phyloP scores from a whole-genome alignment of 2,888 invertebrate genomes.

The Netelia inedita region DNA sequence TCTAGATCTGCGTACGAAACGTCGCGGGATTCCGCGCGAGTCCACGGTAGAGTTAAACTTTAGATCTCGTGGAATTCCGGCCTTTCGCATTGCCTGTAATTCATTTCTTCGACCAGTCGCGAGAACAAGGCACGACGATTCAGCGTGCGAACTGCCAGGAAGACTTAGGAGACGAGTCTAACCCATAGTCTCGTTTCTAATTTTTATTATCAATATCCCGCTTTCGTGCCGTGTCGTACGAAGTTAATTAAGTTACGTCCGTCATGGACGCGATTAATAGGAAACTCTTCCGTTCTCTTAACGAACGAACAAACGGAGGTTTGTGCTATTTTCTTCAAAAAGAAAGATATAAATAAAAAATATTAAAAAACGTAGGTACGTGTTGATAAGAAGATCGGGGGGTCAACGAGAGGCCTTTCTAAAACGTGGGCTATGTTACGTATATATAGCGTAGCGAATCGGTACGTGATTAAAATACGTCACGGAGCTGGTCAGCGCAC shows the following conservation, averaged over 20 bases:
- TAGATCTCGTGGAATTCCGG: conserved; percentile 59
- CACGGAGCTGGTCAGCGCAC: conserved; percentile 37
- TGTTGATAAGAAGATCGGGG: conserved; percentile 46
- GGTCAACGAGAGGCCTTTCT: conserved; percentile 34
- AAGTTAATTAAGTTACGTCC: too few species aligned
- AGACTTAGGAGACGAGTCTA: conserved; percentile 3
- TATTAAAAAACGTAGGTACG: conserved; percentile 30
- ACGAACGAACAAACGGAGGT: too few species aligned
- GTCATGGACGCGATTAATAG: too few species aligned
- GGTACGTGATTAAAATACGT: conserved; percentile 63
- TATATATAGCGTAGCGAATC: conserved; percentile 34
- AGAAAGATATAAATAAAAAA: neutral
- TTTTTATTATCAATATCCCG: too few species aligned
- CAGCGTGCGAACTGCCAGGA: too few species aligned
- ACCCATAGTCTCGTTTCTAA: too few species aligned
- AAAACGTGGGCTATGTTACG: conserved; percentile 33
- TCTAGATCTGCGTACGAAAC: conserved; percentile 28
- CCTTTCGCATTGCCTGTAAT: conserved; percentile 17
- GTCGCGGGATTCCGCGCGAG: conserved; percentile 51
- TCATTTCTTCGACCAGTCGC: conserved; percentile 29
- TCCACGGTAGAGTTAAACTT: conserved; percentile 23
- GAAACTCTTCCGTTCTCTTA: too few species aligned
- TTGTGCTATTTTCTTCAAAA: too few species aligned
- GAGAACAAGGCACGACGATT: conserved; percentile 25
- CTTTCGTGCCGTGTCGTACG: too few species aligned